Evolutionary conservation across 2,888 invertebrate genomes (phyloP).

Genomic region (Aricia artaxerxes): DNA sequence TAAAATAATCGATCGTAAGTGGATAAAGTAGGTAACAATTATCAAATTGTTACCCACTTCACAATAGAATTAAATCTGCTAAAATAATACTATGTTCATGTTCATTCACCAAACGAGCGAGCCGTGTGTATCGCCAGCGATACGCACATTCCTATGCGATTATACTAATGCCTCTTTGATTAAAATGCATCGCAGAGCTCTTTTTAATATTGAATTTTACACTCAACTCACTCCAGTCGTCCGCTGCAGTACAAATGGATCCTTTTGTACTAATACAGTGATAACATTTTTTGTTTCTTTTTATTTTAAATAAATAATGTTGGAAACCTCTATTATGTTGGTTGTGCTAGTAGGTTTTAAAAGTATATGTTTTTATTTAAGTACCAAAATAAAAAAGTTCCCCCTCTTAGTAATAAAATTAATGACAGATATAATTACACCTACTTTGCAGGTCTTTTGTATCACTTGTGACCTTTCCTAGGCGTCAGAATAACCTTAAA

Average conservation of each 20-base stretch:
- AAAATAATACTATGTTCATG: neutral
- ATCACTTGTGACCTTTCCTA: too few species aligned
- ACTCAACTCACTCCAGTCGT: conserved; percentile 59
- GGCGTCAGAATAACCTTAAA: too few species aligned
- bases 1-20: too few species aligned
- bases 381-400: neutral
- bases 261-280: conserved; percentile 44
- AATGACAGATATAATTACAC: neutral
- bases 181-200: conserved; percentile 69
- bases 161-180: conserved; percentile 78
- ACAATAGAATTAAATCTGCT: too few species aligned
- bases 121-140: conserved; percentile 52
- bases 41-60: too few species aligned
- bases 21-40: too few species aligned
- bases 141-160: conserved; percentile 73
- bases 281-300: conserved; percentile 45
- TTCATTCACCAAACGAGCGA: conserved; percentile 17
- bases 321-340: neutral
- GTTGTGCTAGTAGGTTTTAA: neutral
- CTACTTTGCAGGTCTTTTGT: too few species aligned
- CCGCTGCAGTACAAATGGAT: conserved; percentile 53
- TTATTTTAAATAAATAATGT: neutral
- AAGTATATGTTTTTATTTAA: neutral
- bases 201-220: conserved; percentile 74
- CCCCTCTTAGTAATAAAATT: neutral